Conservation (phyloP, 2,113 vertebrate species). For the Indicator maculatus region DNA sequence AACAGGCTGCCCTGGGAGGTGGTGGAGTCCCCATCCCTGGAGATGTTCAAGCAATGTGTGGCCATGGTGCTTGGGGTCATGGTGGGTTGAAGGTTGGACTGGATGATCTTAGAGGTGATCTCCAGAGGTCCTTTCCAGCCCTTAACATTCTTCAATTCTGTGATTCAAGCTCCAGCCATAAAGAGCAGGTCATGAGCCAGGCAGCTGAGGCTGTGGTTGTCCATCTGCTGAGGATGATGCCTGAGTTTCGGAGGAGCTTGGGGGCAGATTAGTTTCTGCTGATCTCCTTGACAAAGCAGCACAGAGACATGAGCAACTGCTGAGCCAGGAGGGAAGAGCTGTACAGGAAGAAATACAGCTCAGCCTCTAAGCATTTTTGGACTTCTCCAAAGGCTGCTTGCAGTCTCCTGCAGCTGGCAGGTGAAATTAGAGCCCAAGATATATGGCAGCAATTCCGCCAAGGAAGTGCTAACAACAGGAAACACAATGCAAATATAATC, state of each 20-base stretch:
- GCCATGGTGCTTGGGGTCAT: no score
- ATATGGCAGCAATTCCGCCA: constrained; percentile 44
- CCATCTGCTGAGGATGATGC: background rate
- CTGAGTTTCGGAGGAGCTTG: background rate
- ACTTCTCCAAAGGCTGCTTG: background rate
- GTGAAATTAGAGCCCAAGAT: constrained; percentile 37
- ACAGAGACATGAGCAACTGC: background rate
- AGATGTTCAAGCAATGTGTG: no score
- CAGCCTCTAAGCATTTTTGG: background rate
- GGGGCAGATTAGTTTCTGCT: background rate
- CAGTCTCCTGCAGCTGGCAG: background rate
- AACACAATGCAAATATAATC: constrained; percentile 64
- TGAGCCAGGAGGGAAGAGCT: background rate
- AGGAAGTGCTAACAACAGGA: constrained; percentile 60
- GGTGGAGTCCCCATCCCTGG: no score
- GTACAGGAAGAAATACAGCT: constrained; percentile 6
- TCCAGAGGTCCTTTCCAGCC: no score
- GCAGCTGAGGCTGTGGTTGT: background rate
- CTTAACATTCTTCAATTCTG: background rate
- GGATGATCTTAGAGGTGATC: no score
- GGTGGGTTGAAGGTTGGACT: no score
- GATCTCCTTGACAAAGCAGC: background rate
- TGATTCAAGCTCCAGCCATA: background rate
- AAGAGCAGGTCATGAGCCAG: background rate
- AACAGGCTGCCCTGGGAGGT: no score